Conservation (phyloP, 2,113 vertebrate species). For the Sorex araneus region DNA sequence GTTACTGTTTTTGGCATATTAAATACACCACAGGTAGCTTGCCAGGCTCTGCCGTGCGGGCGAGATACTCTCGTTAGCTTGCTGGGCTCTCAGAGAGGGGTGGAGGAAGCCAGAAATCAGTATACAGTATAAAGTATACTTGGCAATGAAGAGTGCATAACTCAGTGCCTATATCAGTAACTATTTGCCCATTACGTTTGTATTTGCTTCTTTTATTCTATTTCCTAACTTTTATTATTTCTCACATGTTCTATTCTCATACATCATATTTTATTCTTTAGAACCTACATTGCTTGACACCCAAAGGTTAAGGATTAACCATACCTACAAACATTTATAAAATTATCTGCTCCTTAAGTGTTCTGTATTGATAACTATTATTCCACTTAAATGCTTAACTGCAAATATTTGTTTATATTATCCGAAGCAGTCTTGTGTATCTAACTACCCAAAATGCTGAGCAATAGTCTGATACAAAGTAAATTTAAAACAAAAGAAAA, state of each 20-base stretch:
- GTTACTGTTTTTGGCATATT: too few species aligned
- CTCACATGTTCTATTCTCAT: neutral
- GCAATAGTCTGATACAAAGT: neutral
- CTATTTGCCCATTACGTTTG: neutral
- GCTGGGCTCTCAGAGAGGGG: too few species aligned
- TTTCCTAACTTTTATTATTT: neutral
- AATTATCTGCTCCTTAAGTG: neutral
- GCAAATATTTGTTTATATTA: neutral
- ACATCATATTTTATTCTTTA: neutral
- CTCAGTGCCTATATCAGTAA: neutral
- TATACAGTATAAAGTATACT: too few species aligned
- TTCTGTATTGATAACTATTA: neutral
- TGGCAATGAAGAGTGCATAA: neutral
- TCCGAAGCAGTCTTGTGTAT: neutral
- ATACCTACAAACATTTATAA: slow-evolving; percentile 16
- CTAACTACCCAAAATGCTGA: neutral
- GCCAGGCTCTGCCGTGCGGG: too few species aligned
- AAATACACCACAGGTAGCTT: too few species aligned
- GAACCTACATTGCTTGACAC: neutral
- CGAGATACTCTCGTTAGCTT: too few species aligned
- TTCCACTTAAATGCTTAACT: neutral
- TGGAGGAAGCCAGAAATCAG: too few species aligned
- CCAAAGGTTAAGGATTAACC: neutral
- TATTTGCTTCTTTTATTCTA: neutral
- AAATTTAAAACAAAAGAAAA: neutral